A percentile compares a stretch with the other conserved stretches of the same genome.
These are phyloP conservation scores for Dascyllus trimaculatus DNA, from an alignment of 2,113 vertebrate genomes.

Conservation along the genomic window DNA sequence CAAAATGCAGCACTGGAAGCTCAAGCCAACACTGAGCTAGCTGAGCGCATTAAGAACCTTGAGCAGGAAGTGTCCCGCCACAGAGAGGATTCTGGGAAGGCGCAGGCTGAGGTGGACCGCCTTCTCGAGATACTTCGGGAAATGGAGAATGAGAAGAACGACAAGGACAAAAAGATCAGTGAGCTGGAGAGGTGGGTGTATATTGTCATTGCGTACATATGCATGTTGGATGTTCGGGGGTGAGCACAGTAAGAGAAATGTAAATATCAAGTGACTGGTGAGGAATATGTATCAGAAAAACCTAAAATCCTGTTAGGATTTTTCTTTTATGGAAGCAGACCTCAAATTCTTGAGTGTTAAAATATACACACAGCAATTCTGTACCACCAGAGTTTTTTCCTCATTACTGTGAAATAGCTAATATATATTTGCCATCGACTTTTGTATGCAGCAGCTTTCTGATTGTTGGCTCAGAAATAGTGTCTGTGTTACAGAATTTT, in stretches of 20 bases:
- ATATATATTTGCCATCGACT: too few species aligned
- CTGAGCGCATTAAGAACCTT: conserved; percentile 89
- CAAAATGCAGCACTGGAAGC: conserved; percentile 93
- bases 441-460: not conserved
- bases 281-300: not conserved
- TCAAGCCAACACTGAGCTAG: conserved; percentile 92
- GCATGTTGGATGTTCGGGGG: not conserved
- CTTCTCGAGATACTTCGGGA: conserved; percentile 96
- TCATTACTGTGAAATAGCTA: too few species aligned
- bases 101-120: conserved; percentile 97
- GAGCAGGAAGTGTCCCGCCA: conserved; percentile 91
- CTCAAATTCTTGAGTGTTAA: too few species aligned
- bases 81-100: conserved; percentile 92
- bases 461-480: not conserved
- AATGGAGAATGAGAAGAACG: conserved; percentile 99
- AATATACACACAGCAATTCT: too few species aligned
- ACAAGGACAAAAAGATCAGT: conserved; percentile 97
- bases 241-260: too few species aligned
- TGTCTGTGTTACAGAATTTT: not conserved
- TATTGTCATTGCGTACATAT: not conserved
- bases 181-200: conserved; percentile 93
- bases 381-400: too few species aligned
- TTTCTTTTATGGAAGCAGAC: too few species aligned
- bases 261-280: not conserved
- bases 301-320: not conserved